Conservation (phyloP, 2,888 invertebrate genomes). For the Embidobia sp. region DNA sequence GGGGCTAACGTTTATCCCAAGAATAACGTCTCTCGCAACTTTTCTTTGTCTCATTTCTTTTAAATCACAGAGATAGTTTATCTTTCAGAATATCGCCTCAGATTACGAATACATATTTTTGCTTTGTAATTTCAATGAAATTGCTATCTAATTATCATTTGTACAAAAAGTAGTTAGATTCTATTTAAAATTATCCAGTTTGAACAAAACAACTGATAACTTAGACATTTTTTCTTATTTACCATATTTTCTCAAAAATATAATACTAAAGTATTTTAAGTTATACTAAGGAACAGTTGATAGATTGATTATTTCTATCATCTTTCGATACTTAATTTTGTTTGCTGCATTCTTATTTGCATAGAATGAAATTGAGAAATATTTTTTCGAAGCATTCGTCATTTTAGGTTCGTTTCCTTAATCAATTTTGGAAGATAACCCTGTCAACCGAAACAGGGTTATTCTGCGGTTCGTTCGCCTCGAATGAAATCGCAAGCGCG, state of each 20-base stretch:
- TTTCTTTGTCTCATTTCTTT: slow-evolving; percentile 54
- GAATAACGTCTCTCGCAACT: slow-evolving; percentile 52
- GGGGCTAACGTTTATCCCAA: slow-evolving; percentile 59
- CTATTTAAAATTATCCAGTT: too few species aligned
- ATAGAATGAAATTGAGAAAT: not conserved
- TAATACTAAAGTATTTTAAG: too few species aligned
- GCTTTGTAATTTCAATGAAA: not conserved
- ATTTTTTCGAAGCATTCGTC: slow-evolving; percentile 34
- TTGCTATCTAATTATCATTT: not conserved
- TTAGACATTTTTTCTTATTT: not conserved
- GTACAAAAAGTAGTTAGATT: too few species aligned
- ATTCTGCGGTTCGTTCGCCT: slow-evolving; percentile 64
- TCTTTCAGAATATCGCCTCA: slow-evolving; percentile 21
- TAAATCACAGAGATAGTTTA: slow-evolving; percentile 30
- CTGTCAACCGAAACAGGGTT: slow-evolving; percentile 58
- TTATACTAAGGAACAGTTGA: too few species aligned
- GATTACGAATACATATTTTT: slow-evolving; percentile 11
- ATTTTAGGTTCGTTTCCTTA: slow-evolving; percentile 47
- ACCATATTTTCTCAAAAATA: too few species aligned
- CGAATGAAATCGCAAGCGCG: slow-evolving; percentile 78
- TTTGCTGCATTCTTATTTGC: not conserved
- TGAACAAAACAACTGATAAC: too few species aligned
- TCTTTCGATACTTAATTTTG: slow-evolving; percentile 2
- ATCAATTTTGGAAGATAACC: slow-evolving; percentile 58
- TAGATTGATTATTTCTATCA: too few species aligned